A percentile compares a stretch with the other conserved stretches of the same genome.
phyloP scores from a whole-genome alignment of 2,113 vertebrate species.

The Phocoena sinus region DNA sequence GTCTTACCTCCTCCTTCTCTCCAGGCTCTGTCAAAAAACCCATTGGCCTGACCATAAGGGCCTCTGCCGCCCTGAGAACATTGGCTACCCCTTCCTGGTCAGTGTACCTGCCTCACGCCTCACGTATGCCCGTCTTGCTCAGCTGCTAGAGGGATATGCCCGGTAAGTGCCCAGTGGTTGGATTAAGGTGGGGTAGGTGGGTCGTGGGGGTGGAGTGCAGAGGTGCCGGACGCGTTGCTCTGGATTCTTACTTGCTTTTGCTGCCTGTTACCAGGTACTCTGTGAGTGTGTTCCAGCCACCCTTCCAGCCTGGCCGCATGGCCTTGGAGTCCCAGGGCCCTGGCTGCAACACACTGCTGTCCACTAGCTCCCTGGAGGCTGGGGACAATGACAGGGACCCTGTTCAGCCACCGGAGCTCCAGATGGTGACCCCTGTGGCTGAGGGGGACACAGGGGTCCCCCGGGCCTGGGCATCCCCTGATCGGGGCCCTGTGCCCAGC shows the following conservation, averaged over 20 bases:
- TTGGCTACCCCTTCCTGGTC: constrained; percentile 95
- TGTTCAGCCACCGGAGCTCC: constrained; percentile 76
- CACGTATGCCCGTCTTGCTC: constrained; percentile 89
- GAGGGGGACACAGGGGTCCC: constrained; percentile 72
- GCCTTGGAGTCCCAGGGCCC: constrained; percentile 86
- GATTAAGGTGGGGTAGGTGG: neutral
- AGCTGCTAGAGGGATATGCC: constrained; percentile 94
- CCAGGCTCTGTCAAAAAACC: constrained; percentile 92
- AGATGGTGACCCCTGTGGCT: constrained; percentile 59
- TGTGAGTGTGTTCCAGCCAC: constrained; percentile 97
- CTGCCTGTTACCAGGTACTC: constrained; percentile 85
- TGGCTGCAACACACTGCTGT: constrained; percentile 67
- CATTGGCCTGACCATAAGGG: constrained; percentile 95
- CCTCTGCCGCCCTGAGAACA: constrained; percentile 92
- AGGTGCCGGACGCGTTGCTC: accelerated
- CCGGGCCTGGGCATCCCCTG: constrained; percentile 73
- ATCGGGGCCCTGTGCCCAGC: constrained; percentile 79
- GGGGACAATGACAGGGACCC: constrained; percentile 75
- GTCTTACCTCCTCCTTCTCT: neutral
- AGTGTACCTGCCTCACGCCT: constrained; percentile 94
- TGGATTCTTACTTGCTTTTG: neutral
- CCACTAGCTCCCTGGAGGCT: constrained; percentile 64
- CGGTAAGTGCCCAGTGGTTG: constrained; percentile 81
- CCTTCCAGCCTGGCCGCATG: constrained; percentile 91
- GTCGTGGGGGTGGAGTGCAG: neutral